phyloP scores from a whole-genome alignment of 2,888 invertebrate species.

The Nymphalis urticae region DNA sequence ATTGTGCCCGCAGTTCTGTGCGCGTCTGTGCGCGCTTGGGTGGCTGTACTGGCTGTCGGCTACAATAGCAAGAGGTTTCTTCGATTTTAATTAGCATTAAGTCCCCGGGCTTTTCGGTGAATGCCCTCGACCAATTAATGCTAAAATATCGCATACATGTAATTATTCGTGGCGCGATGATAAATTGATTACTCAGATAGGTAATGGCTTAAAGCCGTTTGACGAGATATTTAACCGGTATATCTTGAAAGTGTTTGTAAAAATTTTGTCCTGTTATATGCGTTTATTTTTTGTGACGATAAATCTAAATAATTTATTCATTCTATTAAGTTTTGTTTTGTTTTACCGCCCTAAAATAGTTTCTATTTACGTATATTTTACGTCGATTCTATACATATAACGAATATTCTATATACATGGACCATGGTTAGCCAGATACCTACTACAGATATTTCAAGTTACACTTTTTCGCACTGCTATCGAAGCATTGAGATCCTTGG shows the following conservation, averaged over 20 bases:
- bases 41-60: slow-evolving; percentile 49
- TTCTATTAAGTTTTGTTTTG: too few species aligned
- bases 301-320: background rate
- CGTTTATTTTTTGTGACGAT: background rate
- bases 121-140: slow-evolving; percentile 62
- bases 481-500: too few species aligned
- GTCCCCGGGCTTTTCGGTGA: slow-evolving; percentile 68
- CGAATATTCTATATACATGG: too few species aligned
- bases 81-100: slow-evolving; percentile 66
- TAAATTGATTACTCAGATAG: slow-evolving; percentile 7
- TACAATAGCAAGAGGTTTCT: slow-evolving; percentile 55
- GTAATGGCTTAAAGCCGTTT: slow-evolving; percentile 4
- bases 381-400: too few species aligned
- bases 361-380: too few species aligned
- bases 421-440: too few species aligned
- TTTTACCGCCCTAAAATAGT: too few species aligned
- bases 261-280: background rate
- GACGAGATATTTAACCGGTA: slow-evolving; percentile 17
- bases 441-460: too few species aligned
- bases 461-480: too few species aligned
- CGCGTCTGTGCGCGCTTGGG: slow-evolving; percentile 47
- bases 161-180: slow-evolving; percentile 24
- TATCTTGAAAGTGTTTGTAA: background rate
- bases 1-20: slow-evolving; percentile 67
- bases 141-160: slow-evolving; percentile 31